phyloP scores from a whole-genome alignment of 2,888 invertebrate genomes.

The Chelonus formosanus region DNA sequence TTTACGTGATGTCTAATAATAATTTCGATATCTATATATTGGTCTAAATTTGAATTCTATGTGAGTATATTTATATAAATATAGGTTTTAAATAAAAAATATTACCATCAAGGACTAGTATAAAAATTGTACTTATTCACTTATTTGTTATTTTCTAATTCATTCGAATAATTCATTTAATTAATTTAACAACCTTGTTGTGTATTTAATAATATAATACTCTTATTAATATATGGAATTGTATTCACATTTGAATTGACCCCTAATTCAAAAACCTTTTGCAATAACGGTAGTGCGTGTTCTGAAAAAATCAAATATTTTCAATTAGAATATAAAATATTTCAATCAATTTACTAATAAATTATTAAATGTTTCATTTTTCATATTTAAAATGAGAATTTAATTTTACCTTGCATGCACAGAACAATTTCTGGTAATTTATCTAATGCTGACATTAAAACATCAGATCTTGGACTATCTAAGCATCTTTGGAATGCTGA shows the following conservation, averaged over 20 bases:
- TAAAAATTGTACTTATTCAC: conserved; percentile 19
- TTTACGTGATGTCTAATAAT: neutral
- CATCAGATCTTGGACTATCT: conserved; percentile 80
- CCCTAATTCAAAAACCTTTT: conserved; percentile 84
- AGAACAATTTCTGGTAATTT: conserved; percentile 84
- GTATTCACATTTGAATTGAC: conserved; percentile 82
- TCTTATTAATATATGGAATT: conserved; percentile 78
- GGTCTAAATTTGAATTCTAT: neutral
- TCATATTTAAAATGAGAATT: neutral
- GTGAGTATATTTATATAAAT: too few relatives aligned
- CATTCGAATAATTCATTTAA: neutral
- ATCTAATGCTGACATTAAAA: conserved; percentile 81
- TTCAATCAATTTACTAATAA: neutral
- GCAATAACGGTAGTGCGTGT: conserved; percentile 80
- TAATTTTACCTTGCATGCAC: conserved; percentile 73
- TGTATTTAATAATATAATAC: conserved; percentile 81
- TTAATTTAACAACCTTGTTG: conserved; percentile 78
- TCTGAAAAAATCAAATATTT: conserved; percentile 68
- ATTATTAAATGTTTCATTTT: neutral
- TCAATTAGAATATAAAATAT: conserved; percentile 27
- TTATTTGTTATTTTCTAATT: conserved; percentile 13
- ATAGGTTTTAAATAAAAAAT: neutral
- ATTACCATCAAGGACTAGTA: neutral
- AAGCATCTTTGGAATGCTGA: conserved; percentile 84
- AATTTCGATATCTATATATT: too few relatives aligned